These are phyloP conservation scores for Brenthis ino DNA, from an alignment of 2,888 invertebrate genomes.

Conservation along the genomic window DNA sequence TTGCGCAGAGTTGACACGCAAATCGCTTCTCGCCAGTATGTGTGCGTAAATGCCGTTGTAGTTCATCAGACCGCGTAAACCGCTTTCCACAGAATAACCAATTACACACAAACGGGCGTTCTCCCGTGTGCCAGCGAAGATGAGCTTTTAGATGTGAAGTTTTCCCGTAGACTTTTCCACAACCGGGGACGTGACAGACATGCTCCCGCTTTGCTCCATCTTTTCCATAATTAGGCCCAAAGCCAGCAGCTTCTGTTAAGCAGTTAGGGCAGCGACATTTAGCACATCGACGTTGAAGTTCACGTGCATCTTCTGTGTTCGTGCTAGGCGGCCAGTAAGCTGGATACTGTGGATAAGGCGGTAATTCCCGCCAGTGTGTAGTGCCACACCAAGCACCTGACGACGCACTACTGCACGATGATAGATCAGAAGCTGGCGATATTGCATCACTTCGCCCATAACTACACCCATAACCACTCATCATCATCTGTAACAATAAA, in stretches of 20 bases:
- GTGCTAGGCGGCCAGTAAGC: slow-evolving; percentile 75
- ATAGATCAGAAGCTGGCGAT: slow-evolving; percentile 72
- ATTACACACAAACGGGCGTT: slow-evolving; percentile 93
- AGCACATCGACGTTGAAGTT: slow-evolving; percentile 86
- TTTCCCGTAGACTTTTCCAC: slow-evolving; percentile 94
- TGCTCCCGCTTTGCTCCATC: slow-evolving; percentile 90
- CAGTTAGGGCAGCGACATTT: slow-evolving; percentile 92
- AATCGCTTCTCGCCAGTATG: slow-evolving; percentile 96
- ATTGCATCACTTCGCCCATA: slow-evolving; percentile 79
- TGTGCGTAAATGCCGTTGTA: slow-evolving; percentile 93
- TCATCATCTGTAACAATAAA: slow-evolving; percentile 70
- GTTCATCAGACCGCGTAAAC: slow-evolving; percentile 95
- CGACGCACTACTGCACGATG: slow-evolving; percentile 74
- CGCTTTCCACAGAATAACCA: slow-evolving; percentile 95
- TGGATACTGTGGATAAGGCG: slow-evolving; percentile 73
- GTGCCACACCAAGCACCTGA: slow-evolving; percentile 66
- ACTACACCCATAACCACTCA: slow-evolving; percentile 70
- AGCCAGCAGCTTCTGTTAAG: slow-evolving; percentile 89
- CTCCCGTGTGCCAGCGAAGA: slow-evolving; percentile 96
- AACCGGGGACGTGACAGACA: slow-evolving; percentile 93
- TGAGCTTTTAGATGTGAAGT: slow-evolving; percentile 97
- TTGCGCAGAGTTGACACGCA: slow-evolving; percentile 92
- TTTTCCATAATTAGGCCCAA: slow-evolving; percentile 88
- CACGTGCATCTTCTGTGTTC: slow-evolving; percentile 72
- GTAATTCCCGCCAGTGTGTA: slow-evolving; percentile 67